These are phyloP conservation scores for Scatophagus argus DNA, from an alignment of 2,113 vertebrate genomes.

Conservation along the genomic window DNA sequence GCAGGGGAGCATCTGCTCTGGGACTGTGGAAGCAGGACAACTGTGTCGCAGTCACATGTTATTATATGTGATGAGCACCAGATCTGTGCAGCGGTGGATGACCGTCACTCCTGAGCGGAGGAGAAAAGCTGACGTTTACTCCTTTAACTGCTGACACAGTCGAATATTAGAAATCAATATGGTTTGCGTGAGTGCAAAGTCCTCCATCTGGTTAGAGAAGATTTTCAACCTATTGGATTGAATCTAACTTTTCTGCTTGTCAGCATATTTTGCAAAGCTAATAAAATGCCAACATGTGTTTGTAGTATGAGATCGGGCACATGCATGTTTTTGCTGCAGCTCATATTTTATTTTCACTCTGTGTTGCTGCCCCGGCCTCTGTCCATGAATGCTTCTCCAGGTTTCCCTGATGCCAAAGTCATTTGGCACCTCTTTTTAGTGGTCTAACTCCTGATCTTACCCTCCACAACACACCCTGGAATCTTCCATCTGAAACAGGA, in stretches of 20 bases:
- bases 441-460: slow-evolving; percentile 53
- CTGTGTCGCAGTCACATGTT: slow-evolving; percentile 71
- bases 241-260: slow-evolving; percentile 50
- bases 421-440: slow-evolving; percentile 49
- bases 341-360: slow-evolving; percentile 1
- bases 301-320: slow-evolving; percentile 5
- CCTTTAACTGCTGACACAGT: slow-evolving; percentile 56
- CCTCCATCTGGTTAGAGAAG: slow-evolving; percentile 42
- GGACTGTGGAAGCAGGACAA: slow-evolving; percentile 65
- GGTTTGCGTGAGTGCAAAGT: slow-evolving; percentile 21
- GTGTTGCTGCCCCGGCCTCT: slow-evolving; percentile 24
- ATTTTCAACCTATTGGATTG: slow-evolving; percentile 26
- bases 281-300: slow-evolving; percentile 38
- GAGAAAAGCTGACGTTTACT: slow-evolving; percentile 10
- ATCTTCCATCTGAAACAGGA: slow-evolving; percentile 59
- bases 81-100: slow-evolving; percentile 16
- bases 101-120: slow-evolving; percentile 13
- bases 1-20: slow-evolving; percentile 79
- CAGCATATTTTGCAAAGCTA: slow-evolving; percentile 61
- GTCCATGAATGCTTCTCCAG: slow-evolving; percentile 23
- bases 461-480: slow-evolving; percentile 38
- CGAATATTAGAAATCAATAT: slow-evolving; percentile 60
- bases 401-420: slow-evolving; percentile 33
- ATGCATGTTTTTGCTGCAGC: slow-evolving; percentile 7
- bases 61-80: slow-evolving; percentile 62